Base-by-base conservation (phyloP, 2,797 vertebrate species). In the Sebastes minor region DNA sequence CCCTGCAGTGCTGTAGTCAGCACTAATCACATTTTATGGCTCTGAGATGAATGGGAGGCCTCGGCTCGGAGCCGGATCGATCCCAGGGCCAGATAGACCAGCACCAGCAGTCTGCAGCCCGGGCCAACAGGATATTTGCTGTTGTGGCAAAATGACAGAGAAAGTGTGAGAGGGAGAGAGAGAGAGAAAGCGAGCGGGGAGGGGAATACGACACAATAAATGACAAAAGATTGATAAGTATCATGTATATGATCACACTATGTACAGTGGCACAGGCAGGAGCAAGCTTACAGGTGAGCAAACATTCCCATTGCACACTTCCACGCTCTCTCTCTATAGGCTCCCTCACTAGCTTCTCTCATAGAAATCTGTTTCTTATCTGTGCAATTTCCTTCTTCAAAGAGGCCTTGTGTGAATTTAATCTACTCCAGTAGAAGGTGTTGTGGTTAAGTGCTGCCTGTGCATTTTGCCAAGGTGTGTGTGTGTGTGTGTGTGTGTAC, bases 71-170 rank as follows among this genome's bases (percentile, higher is more conserved):
- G 95, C 95, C 92, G 95, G 92, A 96, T 96, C 97, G 97, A 98
- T 98, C 86, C 91, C 93, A 90, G 93, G 86, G 91, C 94, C 95
- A 97, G 98, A 99, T 98, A 98, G 88, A 88, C 88, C 89, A 89
- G 90, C 89, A 90, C 80, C 80, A 84, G 88, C 88, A 89, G 91
- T 88, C 89, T 90, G 85, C 86, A 75, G 95, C 90, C 93, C 82
- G 90, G 93, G 94, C 95, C 96, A 96, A 97, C 97, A 98, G 98
- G 97, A 99, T 98, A 98, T 99, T 99, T 98, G 97, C 97, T 98
- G 97, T 95, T 96, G 93, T 96, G 94, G 95, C 93, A 93, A 94
- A 95, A 95, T 94, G 92, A 92, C 91, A 91, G 90, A 88, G 87
- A 91, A 86, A 81, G 78, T 85, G 88, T 83, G 85, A 77, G 88